These are phyloP conservation scores for Pseudomyrmex sp. DNA, from an alignment of 1,140 invertebrate species.

Conservation along the genomic window DNA sequence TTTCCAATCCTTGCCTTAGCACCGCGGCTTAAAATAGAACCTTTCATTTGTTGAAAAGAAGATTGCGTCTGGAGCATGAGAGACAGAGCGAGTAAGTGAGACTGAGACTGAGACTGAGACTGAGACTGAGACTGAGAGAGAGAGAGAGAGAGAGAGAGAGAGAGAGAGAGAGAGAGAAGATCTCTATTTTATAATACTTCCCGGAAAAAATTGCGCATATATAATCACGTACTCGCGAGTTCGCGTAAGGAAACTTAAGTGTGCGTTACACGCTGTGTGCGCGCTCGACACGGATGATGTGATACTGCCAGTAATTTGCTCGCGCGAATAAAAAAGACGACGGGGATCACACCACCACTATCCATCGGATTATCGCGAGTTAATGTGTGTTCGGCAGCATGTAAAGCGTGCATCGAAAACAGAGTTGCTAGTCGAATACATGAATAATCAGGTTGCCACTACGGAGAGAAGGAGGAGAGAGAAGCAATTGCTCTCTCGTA, in stretches of 20 bases:
- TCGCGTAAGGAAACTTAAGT: neutral
- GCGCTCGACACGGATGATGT: neutral
- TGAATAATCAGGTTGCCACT: slow-evolving; percentile 46
- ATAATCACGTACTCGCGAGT: too few species aligned
- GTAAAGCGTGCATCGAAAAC: slow-evolving; percentile 57
- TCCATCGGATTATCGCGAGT: slow-evolving; percentile 22
- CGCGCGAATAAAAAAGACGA: slow-evolving; percentile 7
- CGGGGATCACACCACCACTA: too few species aligned
- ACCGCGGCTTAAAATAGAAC: slow-evolving; percentile 73
- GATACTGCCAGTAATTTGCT: slow-evolving; percentile 25
- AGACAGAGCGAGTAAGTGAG: neutral
- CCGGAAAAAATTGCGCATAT: too few species aligned
- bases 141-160: neutral
- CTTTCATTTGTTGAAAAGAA: slow-evolving; percentile 71
- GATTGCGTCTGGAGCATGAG: slow-evolving; percentile 50
- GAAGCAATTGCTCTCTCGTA: too few species aligned
- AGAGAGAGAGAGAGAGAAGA: neutral
- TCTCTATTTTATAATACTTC: neutral
- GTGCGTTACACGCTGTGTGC: neutral
- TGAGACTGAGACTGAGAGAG: too few species aligned
- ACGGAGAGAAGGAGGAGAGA: neutral
- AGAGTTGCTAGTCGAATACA: slow-evolving; percentile 57
- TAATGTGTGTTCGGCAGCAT: slow-evolving; percentile 41
- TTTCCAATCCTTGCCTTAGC: slow-evolving; percentile 71
- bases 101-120: too few species aligned